Evolutionary conservation across 2,888 invertebrate species (phyloP).

Genomic region (Ypsolopha sequella): DNA sequence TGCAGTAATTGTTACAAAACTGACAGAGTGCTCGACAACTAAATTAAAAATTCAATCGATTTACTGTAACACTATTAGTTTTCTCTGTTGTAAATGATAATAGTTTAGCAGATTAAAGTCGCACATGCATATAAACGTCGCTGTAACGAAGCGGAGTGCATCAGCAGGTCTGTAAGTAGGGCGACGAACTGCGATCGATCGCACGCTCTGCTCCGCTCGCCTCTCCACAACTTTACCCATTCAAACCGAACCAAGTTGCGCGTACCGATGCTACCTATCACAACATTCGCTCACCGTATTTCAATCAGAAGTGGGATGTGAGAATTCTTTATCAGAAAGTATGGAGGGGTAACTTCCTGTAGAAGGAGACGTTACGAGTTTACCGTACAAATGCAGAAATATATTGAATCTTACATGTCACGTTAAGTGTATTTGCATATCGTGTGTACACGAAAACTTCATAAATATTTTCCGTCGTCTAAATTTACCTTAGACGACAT

Average conservation of each 20-base stretch:
- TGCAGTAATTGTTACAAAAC: too few species aligned
- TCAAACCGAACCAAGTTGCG: slow-evolving; percentile 56
- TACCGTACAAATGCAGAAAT: too few species aligned
- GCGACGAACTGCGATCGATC: slow-evolving; percentile 69
- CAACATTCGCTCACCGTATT: slow-evolving; percentile 27
- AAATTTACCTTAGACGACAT: too few species aligned
- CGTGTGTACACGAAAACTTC: too few species aligned
- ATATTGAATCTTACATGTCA: too few species aligned
- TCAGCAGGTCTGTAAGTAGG: slow-evolving; percentile 59
- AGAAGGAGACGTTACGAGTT: too few species aligned
- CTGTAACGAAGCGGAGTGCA: slow-evolving; percentile 36
- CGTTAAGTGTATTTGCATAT: too few species aligned
- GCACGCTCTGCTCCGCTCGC: slow-evolving; percentile 28
- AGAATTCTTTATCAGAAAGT: neutral
- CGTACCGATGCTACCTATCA: slow-evolving; percentile 26
- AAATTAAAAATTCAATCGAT: neutral
- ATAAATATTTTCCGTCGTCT: too few species aligned
- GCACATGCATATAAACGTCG: slow-evolving; percentile 27
- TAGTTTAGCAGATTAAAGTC: neutral
- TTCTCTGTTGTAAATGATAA: neutral
- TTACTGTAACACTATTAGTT: neutral
- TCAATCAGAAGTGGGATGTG: neutral
- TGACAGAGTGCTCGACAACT: too few species aligned
- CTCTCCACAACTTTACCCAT: slow-evolving; percentile 64
- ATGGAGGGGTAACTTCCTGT: too few species aligned